phyloP scores from a whole-genome alignment of 2,113 vertebrate species.

The Anser cygnoides region DNA sequence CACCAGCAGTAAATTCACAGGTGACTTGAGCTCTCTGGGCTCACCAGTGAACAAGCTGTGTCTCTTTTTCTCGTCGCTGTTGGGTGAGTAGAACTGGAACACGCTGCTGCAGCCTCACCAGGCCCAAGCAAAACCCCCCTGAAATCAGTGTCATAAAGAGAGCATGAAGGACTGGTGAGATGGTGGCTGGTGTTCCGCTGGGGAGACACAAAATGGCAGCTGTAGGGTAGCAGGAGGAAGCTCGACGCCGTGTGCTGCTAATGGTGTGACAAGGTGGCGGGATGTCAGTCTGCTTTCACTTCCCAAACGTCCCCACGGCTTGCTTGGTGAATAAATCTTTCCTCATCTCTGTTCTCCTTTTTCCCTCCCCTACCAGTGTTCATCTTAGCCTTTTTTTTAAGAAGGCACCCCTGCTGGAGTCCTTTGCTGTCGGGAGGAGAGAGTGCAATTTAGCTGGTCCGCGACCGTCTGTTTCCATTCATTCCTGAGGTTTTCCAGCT shows the following conservation, averaged over 20 bases:
- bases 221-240: not conserved
- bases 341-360: not conserved
- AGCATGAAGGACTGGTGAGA: not conserved
- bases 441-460: not conserved
- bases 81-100: not conserved
- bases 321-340: not conserved
- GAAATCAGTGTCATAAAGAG: not conserved
- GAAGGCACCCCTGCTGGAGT: not conserved
- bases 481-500: conserved; percentile 63
- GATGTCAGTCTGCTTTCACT: not conserved
- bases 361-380: not conserved
- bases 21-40: not conserved
- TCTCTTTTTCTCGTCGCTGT: not conserved
- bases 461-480: conserved; percentile 61
- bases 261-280: not conserved
- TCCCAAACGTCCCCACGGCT: accelerated
- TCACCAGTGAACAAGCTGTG: not conserved
- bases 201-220: not conserved
- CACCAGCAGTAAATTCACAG: too few relatives aligned
- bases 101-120: not conserved
- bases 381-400: not conserved
- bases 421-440: not conserved
- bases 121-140: not conserved
- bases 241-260: accelerated
- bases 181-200: not conserved